Conservation (phyloP, 2,797 vertebrate genomes). For the Momotus momota region DNA sequence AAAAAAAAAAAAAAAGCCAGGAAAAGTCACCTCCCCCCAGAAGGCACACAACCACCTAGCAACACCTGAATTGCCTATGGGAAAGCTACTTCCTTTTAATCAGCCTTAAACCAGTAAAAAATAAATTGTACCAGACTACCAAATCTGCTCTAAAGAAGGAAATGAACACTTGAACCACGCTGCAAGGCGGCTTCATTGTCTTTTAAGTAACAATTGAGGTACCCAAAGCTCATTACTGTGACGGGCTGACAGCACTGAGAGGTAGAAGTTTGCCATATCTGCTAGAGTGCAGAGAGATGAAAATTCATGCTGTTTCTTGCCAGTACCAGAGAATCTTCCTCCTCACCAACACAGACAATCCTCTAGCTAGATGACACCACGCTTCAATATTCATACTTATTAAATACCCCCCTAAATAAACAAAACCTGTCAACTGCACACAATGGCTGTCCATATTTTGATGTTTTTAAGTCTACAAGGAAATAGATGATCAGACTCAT, state of each 20-base stretch:
- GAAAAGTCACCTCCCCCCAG: not conserved
- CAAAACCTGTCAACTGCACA: not conserved
- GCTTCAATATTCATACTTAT: constrained; percentile 2
- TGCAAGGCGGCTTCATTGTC: not conserved
- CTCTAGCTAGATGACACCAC: not conserved
- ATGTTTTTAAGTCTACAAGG: not conserved
- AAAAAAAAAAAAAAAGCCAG: no score
- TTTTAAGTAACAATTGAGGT: not conserved
- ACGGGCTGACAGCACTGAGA: constrained; percentile 17
- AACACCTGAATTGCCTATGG: not conserved
- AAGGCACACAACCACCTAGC: not conserved
- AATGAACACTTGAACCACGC: not conserved
- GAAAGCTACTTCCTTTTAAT: not conserved
- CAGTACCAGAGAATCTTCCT: not conserved
- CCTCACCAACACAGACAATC: not conserved
- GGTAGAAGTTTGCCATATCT: not conserved
- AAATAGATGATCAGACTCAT: not conserved
- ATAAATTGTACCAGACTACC: not conserved
- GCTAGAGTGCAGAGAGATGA: not conserved
- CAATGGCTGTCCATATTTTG: not conserved
- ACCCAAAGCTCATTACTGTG: constrained; percentile 13
- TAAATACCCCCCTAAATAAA: constrained; percentile 35
- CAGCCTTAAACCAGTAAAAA: not conserved
- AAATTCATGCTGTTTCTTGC: not conserved
- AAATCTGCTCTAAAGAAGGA: not conserved